Percentiles rank a stretch among this genome's conserved stretches.
phyloP scores from a whole-genome alignment of 2,888 invertebrate genomes.

The Chloromyia formosa region DNA sequence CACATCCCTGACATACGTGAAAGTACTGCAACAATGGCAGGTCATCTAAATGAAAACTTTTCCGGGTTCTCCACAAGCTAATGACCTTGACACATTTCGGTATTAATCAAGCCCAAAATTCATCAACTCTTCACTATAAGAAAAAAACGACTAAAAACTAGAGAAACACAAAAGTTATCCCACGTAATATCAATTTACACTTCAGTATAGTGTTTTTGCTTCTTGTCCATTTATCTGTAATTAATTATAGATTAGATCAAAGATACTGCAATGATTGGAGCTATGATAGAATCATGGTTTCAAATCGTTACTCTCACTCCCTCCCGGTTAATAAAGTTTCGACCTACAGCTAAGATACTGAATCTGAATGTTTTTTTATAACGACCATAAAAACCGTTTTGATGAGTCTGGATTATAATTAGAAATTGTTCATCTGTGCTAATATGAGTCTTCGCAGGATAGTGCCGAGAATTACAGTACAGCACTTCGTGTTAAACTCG shows the following conservation, averaged over 20 bases:
- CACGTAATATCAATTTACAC: conserved; percentile 36
- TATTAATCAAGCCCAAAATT: too few relatives aligned
- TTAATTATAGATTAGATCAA: conserved; percentile 43
- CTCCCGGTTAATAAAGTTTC: conserved; percentile 24
- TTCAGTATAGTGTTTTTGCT: conserved; percentile 18
- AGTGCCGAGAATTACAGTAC: neutral
- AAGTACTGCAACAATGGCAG: too few relatives aligned
- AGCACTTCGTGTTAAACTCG: too few relatives aligned
- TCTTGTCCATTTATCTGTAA: conserved; percentile 36
- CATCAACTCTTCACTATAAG: too few relatives aligned
- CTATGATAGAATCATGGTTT: conserved; percentile 17
- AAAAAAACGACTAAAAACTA: too few relatives aligned
- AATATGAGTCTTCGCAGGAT: conserved; percentile 22
- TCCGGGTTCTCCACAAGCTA: too few relatives aligned
- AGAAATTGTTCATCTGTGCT: conserved; percentile 34
- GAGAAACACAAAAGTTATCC: too few relatives aligned
- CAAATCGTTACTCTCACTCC: conserved; percentile 35
- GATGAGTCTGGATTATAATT: conserved; percentile 43
- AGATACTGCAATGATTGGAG: conserved; percentile 16
- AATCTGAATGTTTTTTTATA: conserved; percentile 32
- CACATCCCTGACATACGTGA: too few relatives aligned
- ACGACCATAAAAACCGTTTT: conserved; percentile 42
- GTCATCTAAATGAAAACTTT: too few relatives aligned
- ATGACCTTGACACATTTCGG: too few relatives aligned
- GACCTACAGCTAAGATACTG: conserved; percentile 42